Conservation (phyloP, 2,888 invertebrate genomes). For the Caenorhabditis sp. region DNA sequence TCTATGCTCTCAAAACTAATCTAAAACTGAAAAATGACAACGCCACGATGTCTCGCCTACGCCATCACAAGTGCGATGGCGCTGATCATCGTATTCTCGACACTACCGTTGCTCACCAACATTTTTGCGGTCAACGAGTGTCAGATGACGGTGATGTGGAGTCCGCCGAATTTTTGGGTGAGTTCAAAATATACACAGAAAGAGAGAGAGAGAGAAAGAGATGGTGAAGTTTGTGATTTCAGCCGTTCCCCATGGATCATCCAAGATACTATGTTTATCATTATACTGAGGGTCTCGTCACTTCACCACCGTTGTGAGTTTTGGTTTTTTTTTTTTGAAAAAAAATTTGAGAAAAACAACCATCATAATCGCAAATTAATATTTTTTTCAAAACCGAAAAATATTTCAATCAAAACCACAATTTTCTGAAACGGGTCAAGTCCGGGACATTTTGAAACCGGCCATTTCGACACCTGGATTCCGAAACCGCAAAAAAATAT, state of each 20-base stretch:
- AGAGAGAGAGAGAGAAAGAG: conserved; percentile 9
- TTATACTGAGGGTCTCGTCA: not conserved
- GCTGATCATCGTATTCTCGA: not conserved
- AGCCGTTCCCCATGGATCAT: not conserved
- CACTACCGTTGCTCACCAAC: conserved; percentile 4
- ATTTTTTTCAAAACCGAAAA: too few relatives aligned
- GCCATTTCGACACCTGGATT: too few relatives aligned
- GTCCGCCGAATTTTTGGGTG: too few relatives aligned
- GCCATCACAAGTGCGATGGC: conserved; percentile 6
- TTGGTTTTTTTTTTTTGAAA: conserved; percentile 8
- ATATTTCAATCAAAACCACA: too few relatives aligned
- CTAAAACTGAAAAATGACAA: not conserved
- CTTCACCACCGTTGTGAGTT: conserved; percentile 1
- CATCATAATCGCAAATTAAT: too few relatives aligned
- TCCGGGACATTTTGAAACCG: too few relatives aligned
- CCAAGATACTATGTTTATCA: not conserved
- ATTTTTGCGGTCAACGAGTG: conserved; percentile 3
- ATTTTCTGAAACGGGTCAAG: too few relatives aligned
- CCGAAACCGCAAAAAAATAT: too few relatives aligned
- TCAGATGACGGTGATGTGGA: too few relatives aligned
- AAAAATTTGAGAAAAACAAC: too few relatives aligned
- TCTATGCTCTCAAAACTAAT: not conserved
- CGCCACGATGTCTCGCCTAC: too few relatives aligned
- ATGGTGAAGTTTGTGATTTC: conserved; percentile 3
- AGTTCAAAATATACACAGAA: conserved; percentile 26